A percentile compares a stretch with the other conserved stretches of the same genome.
phyloP scores from a whole-genome alignment of 1,140 invertebrate species.

The Bombus sibiricus region DNA sequence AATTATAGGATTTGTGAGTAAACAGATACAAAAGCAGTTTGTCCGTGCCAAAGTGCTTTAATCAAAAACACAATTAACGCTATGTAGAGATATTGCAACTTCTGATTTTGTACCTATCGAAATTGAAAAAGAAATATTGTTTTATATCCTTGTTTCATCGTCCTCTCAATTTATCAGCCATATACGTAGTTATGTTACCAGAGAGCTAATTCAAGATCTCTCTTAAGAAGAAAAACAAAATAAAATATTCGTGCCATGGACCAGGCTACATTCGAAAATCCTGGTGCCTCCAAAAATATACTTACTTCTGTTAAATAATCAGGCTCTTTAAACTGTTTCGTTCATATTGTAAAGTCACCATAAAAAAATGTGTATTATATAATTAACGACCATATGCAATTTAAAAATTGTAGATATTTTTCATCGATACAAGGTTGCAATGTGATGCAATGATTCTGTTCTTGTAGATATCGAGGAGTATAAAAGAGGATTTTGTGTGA shows the following conservation, averaged over 20 bases:
- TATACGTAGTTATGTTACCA: conserved; percentile 60
- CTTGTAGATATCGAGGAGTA: conserved; percentile 81
- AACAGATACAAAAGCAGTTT: conserved; percentile 59
- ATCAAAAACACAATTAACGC: conserved; percentile 56
- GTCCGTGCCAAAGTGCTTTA: conserved; percentile 68
- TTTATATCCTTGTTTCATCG: conserved; percentile 41
- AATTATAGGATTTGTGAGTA: conserved; percentile 18
- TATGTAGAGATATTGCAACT: conserved; percentile 40
- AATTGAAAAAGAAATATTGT: conserved; percentile 31
- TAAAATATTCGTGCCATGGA: conserved; percentile 65
- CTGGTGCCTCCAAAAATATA: conserved; percentile 50
- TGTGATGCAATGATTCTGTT: conserved; percentile 82
- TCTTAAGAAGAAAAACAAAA: conserved; percentile 26
- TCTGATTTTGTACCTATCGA: conserved; percentile 22
- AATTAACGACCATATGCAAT: conserved; percentile 72
- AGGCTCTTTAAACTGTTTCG: conserved; percentile 63
- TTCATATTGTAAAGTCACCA: conserved; percentile 74
- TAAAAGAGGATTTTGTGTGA: conserved; percentile 82
- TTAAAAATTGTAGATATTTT: conserved; percentile 83
- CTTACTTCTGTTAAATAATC: conserved; percentile 51
- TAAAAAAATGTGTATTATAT: conserved; percentile 76
- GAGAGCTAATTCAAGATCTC: conserved; percentile 60
- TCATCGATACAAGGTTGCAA: conserved; percentile 80
- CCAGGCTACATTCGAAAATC: conserved; percentile 55
- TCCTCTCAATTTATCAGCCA: conserved; percentile 60